Percentiles rank a stretch among this genome's conserved stretches.
These are phyloP conservation scores for Eretmochelys imbricata DNA, from an alignment of 2,113 vertebrate species.

Conservation along the genomic window DNA sequence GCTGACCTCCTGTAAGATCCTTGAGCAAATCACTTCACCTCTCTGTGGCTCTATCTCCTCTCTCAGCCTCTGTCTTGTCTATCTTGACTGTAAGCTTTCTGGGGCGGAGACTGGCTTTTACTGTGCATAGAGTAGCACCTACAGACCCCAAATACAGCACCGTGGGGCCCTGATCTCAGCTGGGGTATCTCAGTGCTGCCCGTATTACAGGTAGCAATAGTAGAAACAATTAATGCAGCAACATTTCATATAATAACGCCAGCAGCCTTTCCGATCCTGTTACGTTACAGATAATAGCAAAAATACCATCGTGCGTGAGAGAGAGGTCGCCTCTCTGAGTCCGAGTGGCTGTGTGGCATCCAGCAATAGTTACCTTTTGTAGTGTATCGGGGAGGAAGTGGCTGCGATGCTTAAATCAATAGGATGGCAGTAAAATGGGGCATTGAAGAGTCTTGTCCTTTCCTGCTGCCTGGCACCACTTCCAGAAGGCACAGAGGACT, in stretches of 20 bases:
- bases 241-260: not conserved
- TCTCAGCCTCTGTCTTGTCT: not conserved
- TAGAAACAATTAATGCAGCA: not conserved
- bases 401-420: conserved; percentile 15
- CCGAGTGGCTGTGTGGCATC: not conserved
- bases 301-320: not conserved
- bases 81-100: not conserved
- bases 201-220: not conserved
- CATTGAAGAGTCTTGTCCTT: not conserved
- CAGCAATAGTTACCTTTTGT: not conserved
- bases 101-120: not conserved
- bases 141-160: not conserved
- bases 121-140: not conserved
- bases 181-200: not conserved
- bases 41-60: not conserved
- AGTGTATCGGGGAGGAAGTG: not conserved
- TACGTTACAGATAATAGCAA: not conserved
- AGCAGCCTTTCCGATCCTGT: not conserved
- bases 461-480: not conserved
- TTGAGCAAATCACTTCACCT: not conserved
- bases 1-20: not conserved
- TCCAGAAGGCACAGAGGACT: not conserved
- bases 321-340: not conserved
- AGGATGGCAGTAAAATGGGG: not conserved
- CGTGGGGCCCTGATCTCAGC: not conserved